Evolutionary conservation across 2,113 vertebrate species (phyloP).

Genomic region (Anoplopoma fimbria): DNA sequence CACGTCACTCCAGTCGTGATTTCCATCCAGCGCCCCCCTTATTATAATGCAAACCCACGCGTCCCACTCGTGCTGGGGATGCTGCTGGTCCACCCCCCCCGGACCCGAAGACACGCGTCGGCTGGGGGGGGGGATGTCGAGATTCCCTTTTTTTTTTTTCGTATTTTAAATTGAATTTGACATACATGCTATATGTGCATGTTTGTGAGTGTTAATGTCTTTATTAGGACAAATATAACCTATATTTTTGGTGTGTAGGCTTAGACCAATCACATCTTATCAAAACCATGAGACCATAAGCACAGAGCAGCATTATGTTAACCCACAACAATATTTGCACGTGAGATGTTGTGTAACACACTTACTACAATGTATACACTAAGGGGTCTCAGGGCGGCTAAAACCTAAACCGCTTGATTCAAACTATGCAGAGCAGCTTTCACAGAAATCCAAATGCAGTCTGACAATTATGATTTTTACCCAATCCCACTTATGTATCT

Average conservation of each 20-base stretch:
- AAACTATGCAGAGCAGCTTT: slow-evolving; percentile 11
- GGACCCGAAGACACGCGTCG: slow-evolving; percentile 15
- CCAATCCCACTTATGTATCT: background rate
- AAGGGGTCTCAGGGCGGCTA: slow-evolving; percentile 1
- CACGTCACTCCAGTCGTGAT: slow-evolving; percentile 79
- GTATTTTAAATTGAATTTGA: background rate
- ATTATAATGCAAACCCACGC: slow-evolving; percentile 86
- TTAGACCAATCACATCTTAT: background rate
- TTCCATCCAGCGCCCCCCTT: slow-evolving; percentile 74
- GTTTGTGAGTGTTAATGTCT: background rate
- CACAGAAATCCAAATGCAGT: slow-evolving; percentile 3
- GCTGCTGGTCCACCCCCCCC: slow-evolving; percentile 22
- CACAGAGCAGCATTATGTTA: slow-evolving; percentile 23
- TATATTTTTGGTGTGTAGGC: background rate
- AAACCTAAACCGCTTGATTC: background rate
- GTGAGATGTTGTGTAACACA: slow-evolving; percentile 43
- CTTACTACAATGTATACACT: slow-evolving; percentile 18
- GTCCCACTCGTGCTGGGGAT: slow-evolving; percentile 65
- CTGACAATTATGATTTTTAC: background rate
- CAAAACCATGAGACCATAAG: background rate
- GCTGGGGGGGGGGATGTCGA: background rate
- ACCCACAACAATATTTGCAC: slow-evolving; percentile 26
- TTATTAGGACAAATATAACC: background rate
- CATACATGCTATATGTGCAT: no score
- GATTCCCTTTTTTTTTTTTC: background rate